Evolutionary conservation across 2,797 vertebrate genomes (phyloP).

Genomic region (Apodemus agrarius): DNA sequence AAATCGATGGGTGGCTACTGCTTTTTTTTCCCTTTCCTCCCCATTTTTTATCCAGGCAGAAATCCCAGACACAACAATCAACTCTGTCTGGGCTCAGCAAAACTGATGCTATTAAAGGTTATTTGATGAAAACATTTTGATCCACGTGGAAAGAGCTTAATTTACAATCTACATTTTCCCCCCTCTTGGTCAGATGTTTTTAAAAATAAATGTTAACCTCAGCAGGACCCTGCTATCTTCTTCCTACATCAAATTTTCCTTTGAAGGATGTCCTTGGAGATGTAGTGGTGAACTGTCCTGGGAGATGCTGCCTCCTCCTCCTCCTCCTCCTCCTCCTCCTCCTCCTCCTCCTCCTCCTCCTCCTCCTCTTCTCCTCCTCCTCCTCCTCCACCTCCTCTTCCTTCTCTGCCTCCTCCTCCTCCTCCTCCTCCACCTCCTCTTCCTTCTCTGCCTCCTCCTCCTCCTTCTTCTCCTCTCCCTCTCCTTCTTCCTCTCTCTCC

Average conservation of each 20-base stretch:
- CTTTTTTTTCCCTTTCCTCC: slow-evolving; percentile 57
- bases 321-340: too few species aligned
- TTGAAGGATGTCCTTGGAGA: background rate
- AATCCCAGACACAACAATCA: slow-evolving; percentile 82
- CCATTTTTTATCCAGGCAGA: slow-evolving; percentile 77
- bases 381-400: too few species aligned
- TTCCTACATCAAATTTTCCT: background rate
- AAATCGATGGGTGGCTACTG: slow-evolving; percentile 80
- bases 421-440: too few species aligned
- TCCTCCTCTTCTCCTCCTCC: too few species aligned
- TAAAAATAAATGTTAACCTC: background rate
- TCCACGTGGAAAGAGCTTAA: background rate
- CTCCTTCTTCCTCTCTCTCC: fast-evolving
- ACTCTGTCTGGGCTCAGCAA: slow-evolving; percentile 76
- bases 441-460: background rate
- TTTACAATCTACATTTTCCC: slow-evolving; percentile 42
- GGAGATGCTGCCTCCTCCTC: background rate
- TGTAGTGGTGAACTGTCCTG: background rate
- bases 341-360: background rate
- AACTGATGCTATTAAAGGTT: slow-evolving; percentile 71
- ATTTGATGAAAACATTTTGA: slow-evolving; percentile 69
- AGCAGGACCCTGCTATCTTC: background rate
- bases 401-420: too few species aligned
- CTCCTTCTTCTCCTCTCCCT: fast-evolving
- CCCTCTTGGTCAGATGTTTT: slow-evolving; percentile 19